Base-by-base conservation (phyloP, 2,797 vertebrate species). In the Siniperca scherzeri region DNA sequence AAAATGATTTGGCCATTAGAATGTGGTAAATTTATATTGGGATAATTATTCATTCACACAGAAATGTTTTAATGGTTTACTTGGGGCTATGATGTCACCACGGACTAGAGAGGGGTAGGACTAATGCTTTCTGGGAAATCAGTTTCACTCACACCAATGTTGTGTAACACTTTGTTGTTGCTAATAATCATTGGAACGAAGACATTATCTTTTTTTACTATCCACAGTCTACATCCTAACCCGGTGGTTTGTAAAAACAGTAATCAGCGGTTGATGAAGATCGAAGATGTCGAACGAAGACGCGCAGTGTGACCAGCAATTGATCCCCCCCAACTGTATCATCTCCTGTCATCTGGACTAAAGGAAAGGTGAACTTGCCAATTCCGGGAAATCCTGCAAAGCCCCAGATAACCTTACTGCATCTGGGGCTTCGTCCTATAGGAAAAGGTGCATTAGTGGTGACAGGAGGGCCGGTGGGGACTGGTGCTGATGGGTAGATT, bases 291-390 rank as follows among this genome's bases (percentile, higher is more conserved):
- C 59, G 73, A 84, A 85, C 56, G 67, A 85, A 91, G 88, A 82
- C 80, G 62, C 17, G 66, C 77, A 27, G 73, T 82, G 85, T 59
- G 64, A 91, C 91, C 88, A 81, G 22, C 84, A 76, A 96, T 96
- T 91, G 93, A 96, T 95, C 83, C 59, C n/a, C 70, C 14, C 82
- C 67, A 64, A 78, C 91, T 82, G 86, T 96, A 96, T 96, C 96
- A 87, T 82, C 82, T 88, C 90, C 93, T 95, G 91, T 95, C 95
- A 96, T 96, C 96, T 93, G 91, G 87, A 92, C 89, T 65, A 81
- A 83, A 84, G 90, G 94, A 95, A 95, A 96, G 96, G 95, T 96
- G 96, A 96, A 96, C 96, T 96, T 90, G 92, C 84, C 91, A 86
- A 93, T 96, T 96, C 96, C 93, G 90, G 95, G 95, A 96, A 96